Percentiles rank a stretch among this genome's conserved stretches.
Evolutionary conservation across 1,140 invertebrate species (phyloP).

Genomic region (Apis cerana): DNA sequence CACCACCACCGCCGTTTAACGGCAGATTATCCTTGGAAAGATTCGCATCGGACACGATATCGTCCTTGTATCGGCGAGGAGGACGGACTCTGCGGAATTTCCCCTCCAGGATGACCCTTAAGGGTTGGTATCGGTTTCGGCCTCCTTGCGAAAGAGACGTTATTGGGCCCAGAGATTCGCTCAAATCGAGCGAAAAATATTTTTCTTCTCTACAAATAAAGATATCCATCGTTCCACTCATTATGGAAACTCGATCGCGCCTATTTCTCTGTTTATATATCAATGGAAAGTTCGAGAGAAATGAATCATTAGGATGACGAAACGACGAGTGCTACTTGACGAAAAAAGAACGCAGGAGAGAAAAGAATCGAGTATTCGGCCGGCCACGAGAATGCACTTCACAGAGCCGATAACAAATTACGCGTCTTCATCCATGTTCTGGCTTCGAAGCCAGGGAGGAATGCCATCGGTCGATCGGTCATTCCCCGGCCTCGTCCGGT

Average conservation of each 20-base stretch:
- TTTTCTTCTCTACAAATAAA: no score
- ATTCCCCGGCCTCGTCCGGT: conserved; percentile 50
- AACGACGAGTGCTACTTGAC: no score
- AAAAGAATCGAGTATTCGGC: no score
- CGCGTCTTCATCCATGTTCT: conserved; percentile 57
- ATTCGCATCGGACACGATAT: conserved; percentile 55
- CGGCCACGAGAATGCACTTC: conserved; percentile 34
- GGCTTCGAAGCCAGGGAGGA: conserved; percentile 52
- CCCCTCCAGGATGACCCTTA: neutral
- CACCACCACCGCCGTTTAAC: conserved; percentile 71
- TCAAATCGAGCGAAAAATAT: no score
- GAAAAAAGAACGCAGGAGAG: no score
- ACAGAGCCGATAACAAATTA: conserved; percentile 66
- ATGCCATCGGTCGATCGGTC: conserved; percentile 69
- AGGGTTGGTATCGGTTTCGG: conserved; percentile 17
- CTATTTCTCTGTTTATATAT: no score
- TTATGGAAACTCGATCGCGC: no score
- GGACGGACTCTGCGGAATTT: conserved; percentile 13
- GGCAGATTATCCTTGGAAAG: conserved; percentile 73
- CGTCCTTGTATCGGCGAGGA: conserved; percentile 36
- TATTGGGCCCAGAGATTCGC: neutral
- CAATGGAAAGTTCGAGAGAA: no score
- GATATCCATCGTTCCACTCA: no score
- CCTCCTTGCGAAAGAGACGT: conserved; percentile 29
- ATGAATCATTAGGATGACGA: no score